Percentiles rank a stretch among this genome's conserved stretches.
Evolutionary conservation across 2,888 invertebrate species (phyloP).

Genomic region (Tanypteryx hageni): DNA sequence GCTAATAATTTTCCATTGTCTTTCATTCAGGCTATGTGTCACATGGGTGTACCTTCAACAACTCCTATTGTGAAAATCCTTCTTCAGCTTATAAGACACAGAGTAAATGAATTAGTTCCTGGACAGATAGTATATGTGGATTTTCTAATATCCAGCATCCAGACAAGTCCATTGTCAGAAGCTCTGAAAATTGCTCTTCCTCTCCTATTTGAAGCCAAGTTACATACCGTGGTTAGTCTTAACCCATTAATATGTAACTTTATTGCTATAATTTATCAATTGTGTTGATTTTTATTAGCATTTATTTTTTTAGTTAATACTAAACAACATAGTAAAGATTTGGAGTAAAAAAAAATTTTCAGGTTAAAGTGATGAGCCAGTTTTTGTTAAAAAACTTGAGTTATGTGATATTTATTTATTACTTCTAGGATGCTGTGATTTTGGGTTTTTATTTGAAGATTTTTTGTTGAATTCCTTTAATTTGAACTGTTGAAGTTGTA

Average conservation of each 20-base stretch:
- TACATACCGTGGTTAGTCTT: slow-evolving; percentile 71
- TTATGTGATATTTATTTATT: no score
- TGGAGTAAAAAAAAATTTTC: no score
- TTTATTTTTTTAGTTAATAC: no score
- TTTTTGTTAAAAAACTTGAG: no score
- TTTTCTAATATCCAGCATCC: slow-evolving; percentile 78
- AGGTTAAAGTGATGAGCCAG: no score
- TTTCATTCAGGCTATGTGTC: slow-evolving; percentile 69
- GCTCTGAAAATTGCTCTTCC: slow-evolving; percentile 82
- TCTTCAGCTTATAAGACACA: slow-evolving; percentile 80
- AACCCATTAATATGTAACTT: background rate
- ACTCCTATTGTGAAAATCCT: slow-evolving; percentile 80
- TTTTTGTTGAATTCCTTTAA: no score
- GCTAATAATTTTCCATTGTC: background rate
- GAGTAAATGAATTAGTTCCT: slow-evolving; percentile 80
- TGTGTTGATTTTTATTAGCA: no score
- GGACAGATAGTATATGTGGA: slow-evolving; percentile 81
- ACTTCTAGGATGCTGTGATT: no score
- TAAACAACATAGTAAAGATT: no score
- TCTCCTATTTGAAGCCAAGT: slow-evolving; percentile 81
- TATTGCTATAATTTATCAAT: no score
- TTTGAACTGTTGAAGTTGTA: no score
- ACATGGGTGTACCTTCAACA: slow-evolving; percentile 79
- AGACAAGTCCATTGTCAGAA: slow-evolving; percentile 79
- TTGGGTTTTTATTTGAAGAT: no score